Percentiles rank a stretch among this genome's conserved stretches.
Evolutionary conservation across 2,888 invertebrate species (phyloP).

Genomic region (Eupithecia abbreviata): DNA sequence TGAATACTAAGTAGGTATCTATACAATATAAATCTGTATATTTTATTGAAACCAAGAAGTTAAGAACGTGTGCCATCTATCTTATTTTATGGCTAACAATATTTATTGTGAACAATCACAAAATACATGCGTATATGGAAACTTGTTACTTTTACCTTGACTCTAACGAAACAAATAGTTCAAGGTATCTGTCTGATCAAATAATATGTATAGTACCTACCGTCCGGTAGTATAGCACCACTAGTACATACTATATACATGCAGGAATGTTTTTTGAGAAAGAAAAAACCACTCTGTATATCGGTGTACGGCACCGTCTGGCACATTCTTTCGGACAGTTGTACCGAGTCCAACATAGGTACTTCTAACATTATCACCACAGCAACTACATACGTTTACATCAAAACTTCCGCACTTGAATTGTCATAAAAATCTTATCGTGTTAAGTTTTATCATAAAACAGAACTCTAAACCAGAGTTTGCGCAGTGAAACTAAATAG

Average conservation of each 20-base stretch:
- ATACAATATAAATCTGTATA: not conserved
- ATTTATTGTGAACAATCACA: slow-evolving; percentile 5
- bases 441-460: slow-evolving; percentile 4
- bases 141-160: slow-evolving; percentile 29
- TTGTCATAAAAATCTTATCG: slow-evolving; percentile 9
- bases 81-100: not conserved
- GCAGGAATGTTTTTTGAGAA: too few species aligned
- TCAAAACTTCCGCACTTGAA: not conserved
- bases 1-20: not conserved
- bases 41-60: not conserved
- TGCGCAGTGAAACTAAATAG: not conserved
- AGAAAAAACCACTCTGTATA: too few species aligned
- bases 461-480: not conserved
- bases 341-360: not conserved
- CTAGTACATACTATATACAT: too few species aligned
- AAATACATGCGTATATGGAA: slow-evolving; percentile 20
- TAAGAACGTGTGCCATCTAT: not conserved
- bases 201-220: not conserved
- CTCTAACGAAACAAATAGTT: slow-evolving; percentile 12
- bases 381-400: not conserved
- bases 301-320: not conserved
- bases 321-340: not conserved
- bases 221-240: too few species aligned
- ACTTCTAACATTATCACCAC: not conserved
- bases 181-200: slow-evolving; percentile 8